phyloP scores from a whole-genome alignment of 2,797 vertebrate genomes.

The Hozukius guyotensis region DNA sequence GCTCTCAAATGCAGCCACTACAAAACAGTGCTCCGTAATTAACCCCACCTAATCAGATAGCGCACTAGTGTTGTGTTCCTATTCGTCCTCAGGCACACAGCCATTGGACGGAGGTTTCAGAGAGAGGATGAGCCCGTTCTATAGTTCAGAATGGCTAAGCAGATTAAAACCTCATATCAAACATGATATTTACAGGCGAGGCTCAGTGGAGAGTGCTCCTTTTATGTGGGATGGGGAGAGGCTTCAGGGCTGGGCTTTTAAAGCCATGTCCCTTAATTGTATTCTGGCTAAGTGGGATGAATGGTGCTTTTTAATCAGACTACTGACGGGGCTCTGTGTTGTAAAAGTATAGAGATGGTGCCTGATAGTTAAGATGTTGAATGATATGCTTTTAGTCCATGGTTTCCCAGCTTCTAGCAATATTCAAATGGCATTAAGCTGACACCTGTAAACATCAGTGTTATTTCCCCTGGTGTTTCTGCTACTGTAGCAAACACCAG shows the following conservation, averaged over 20 bases:
- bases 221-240: slow-evolving; percentile 77
- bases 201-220: slow-evolving; percentile 84
- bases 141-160: slow-evolving; percentile 87
- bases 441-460: slow-evolving; percentile 59
- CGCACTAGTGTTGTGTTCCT: slow-evolving; percentile 81
- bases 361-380: slow-evolving; percentile 74
- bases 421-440: slow-evolving; percentile 59
- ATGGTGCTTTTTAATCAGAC: slow-evolving; percentile 83
- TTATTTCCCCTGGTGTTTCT: slow-evolving; percentile 31
- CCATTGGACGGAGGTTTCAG: slow-evolving; percentile 82
- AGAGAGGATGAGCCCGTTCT: slow-evolving; percentile 85
- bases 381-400: slow-evolving; percentile 69
- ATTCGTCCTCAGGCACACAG: slow-evolving; percentile 83
- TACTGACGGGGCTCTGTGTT: slow-evolving; percentile 72
- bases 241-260: slow-evolving; percentile 81
- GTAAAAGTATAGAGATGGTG: slow-evolving; percentile 75
- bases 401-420: slow-evolving; percentile 51
- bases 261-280: slow-evolving; percentile 85
- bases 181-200: slow-evolving; percentile 85
- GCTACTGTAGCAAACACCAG: slow-evolving; percentile 2
- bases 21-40: slow-evolving; percentile 88
- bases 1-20: slow-evolving; percentile 85
- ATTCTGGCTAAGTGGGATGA: slow-evolving; percentile 84
- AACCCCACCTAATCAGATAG: slow-evolving; percentile 88
- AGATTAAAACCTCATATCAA: slow-evolving; percentile 88